These are phyloP conservation scores for Morpho helenor DNA, from an alignment of 2,888 invertebrate species.

Conservation along the genomic window DNA sequence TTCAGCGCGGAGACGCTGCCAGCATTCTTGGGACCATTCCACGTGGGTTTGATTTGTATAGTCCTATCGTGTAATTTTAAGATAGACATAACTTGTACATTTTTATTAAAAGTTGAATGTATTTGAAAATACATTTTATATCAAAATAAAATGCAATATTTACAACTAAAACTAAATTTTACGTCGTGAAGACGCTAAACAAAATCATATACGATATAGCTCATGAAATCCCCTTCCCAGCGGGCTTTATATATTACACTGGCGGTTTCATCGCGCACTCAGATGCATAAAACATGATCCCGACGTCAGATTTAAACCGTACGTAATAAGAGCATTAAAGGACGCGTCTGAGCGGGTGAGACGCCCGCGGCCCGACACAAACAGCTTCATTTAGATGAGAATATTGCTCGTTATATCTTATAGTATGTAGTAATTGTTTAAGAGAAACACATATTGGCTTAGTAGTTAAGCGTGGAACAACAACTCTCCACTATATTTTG, in stretches of 20 bases:
- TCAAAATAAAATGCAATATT: not conserved
- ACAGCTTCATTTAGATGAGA: slow-evolving; percentile 37
- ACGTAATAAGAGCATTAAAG: slow-evolving; percentile 74
- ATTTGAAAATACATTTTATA: not conserved
- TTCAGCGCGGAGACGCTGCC: no score
- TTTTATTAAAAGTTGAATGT: not conserved
- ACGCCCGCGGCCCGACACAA: slow-evolving; percentile 33
- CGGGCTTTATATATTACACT: slow-evolving; percentile 66
- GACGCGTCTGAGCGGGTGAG: slow-evolving; percentile 46
- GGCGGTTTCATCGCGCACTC: slow-evolving; percentile 70
- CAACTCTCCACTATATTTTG: no score
- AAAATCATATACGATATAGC: slow-evolving; percentile 51
- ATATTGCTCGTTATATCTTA: slow-evolving; percentile 10
- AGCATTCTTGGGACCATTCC: no score
- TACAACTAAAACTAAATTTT: slow-evolving; percentile 27
- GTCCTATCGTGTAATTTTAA: no score
- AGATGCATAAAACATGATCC: slow-evolving; percentile 78
- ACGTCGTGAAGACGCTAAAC: slow-evolving; percentile 44
- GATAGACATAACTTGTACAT: no score
- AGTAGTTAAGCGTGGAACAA: no score
- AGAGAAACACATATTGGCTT: not conserved
- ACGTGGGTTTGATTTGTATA: no score
- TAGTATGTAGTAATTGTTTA: slow-evolving; percentile 7
- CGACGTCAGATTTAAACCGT: slow-evolving; percentile 75
- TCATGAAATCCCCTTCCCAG: slow-evolving; percentile 63